Percentiles rank a stretch among this genome's conserved stretches.
Evolutionary conservation across 2,113 vertebrate species (phyloP).

Genomic region (Mesoclemmys tuberculata): DNA sequence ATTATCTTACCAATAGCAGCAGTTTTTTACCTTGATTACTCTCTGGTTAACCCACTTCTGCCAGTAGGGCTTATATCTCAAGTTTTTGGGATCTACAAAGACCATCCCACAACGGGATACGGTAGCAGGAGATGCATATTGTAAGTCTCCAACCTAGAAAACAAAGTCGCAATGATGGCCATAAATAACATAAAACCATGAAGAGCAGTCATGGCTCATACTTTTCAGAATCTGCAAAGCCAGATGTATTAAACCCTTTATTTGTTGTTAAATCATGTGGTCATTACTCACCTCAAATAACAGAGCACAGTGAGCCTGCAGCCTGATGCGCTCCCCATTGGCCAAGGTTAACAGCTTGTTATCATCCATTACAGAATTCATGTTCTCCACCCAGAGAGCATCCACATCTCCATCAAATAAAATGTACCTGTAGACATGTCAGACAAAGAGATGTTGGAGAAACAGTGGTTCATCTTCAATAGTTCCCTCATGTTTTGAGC

Average conservation of each 20-base stretch:
- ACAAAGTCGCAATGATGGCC: neutral
- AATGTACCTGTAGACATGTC: slow-evolving; percentile 85
- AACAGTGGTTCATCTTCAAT: neutral
- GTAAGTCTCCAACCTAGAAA: slow-evolving; percentile 93
- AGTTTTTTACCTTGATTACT: slow-evolving; percentile 77
- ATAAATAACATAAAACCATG: neutral
- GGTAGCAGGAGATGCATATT: slow-evolving; percentile 96
- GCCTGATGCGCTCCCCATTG: slow-evolving; percentile 94
- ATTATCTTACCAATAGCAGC: neutral
- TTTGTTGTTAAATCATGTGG: fast-evolving
- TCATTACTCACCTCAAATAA: slow-evolving; percentile 88
- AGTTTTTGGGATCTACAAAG: slow-evolving; percentile 95
- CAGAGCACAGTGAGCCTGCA: slow-evolving; percentile 92
- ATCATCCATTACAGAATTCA: slow-evolving; percentile 99
- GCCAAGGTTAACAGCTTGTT: slow-evolving; percentile 95
- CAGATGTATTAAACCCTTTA: neutral
- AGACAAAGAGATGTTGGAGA: neutral
- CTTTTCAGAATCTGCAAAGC: neutral
- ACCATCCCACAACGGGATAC: slow-evolving; percentile 98
- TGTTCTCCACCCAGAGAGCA: slow-evolving; percentile 98
- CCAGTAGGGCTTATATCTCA: slow-evolving; percentile 92
- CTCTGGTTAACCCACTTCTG: slow-evolving; percentile 88
- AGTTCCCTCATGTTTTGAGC: neutral
- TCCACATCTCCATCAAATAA: slow-evolving; percentile 98
- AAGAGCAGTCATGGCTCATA: neutral